A percentile compares a stretch with the other conserved stretches of the same genome.
These are phyloP conservation scores for Eubucco bourcierii DNA, from an alignment of 2,113 vertebrate genomes.

Conservation along the genomic window DNA sequence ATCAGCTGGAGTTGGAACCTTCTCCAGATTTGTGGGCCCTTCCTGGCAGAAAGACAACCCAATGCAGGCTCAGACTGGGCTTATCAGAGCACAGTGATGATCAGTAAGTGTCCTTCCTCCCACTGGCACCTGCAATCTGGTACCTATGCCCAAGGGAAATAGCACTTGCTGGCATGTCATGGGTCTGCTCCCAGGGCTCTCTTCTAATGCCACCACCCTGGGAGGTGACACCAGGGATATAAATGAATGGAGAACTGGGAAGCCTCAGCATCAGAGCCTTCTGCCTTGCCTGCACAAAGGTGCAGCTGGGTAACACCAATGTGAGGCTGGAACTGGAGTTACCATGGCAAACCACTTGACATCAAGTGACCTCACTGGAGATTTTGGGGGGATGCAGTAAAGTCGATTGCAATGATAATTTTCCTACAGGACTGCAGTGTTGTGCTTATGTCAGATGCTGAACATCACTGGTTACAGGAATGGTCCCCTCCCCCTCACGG, in stretches of 20 bases:
- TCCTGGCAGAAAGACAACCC: background rate
- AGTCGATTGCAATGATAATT: background rate
- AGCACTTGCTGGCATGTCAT: background rate
- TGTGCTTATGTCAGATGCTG: background rate
- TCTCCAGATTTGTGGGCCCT: background rate
- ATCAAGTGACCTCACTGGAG: background rate
- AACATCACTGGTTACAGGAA: background rate
- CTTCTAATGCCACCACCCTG: background rate
- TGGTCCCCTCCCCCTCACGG: background rate
- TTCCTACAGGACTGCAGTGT: background rate
- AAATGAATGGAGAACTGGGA: background rate
- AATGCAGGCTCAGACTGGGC: background rate
- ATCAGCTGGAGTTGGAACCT: background rate
- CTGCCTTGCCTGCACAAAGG: background rate
- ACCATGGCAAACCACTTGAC: background rate
- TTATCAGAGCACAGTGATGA: background rate
- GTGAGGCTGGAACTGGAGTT: background rate
- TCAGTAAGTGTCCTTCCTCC: background rate
- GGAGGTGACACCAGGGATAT: background rate
- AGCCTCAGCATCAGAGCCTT: background rate
- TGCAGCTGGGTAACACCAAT: background rate
- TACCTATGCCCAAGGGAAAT: rapidly evolving
- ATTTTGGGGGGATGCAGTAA: background rate
- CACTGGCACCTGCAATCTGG: background rate
- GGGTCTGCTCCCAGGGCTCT: background rate